Evolutionary conservation across 2,113 vertebrate species (phyloP), one percentile per base, ranked within the genome.

Genomic region (Gnathonemus echidnorhynchus): DNA sequence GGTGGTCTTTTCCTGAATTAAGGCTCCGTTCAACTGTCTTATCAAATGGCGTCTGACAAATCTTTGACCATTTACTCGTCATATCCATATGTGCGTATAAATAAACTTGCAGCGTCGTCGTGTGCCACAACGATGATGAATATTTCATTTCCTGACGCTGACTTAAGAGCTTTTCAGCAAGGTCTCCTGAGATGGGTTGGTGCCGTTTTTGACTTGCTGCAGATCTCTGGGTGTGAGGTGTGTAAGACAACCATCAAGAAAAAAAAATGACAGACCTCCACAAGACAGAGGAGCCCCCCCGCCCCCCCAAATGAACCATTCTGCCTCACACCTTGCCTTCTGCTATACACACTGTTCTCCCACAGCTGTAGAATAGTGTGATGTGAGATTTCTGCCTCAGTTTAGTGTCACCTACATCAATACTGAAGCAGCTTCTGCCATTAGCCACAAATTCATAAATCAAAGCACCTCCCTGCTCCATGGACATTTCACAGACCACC

Each of bases 31-130:
- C 62, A 31, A 27, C 62, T 11, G n/a, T 70, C n/a, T 70, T 86
- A 86, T 27, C n/a, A 13, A 48, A 27, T 39, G 24, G 24, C 45
- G 46, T 27, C 52, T 88, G 21, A 87, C n/a, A 50, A 46, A 45
- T 46, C 52, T 88, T 88, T 88, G 58, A 21, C 90, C 90, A 91
- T 95, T 93, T 92, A 92, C 91, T 91, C 90, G 90, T 92, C 93
- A 93, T 92, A 95, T 93, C 93, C 92, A 91, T 93, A 91, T 92
- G 91, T 86, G 91, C 93, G 87, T 88, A 93, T 93, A 94, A 94
- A 95, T 94, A 94, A 93, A 95, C 90, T 92, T 70, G 90, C 58
- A 85, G 88, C 52, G 90, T 92, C 89, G 89, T 89, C 90, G 62
- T 31, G 62, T 4, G 92, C 91, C 92, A 90, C 90, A 21, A 91